These are phyloP conservation scores for Dysmachus trigonus DNA, from an alignment of 2,888 invertebrate species.

Conservation along the genomic window DNA sequence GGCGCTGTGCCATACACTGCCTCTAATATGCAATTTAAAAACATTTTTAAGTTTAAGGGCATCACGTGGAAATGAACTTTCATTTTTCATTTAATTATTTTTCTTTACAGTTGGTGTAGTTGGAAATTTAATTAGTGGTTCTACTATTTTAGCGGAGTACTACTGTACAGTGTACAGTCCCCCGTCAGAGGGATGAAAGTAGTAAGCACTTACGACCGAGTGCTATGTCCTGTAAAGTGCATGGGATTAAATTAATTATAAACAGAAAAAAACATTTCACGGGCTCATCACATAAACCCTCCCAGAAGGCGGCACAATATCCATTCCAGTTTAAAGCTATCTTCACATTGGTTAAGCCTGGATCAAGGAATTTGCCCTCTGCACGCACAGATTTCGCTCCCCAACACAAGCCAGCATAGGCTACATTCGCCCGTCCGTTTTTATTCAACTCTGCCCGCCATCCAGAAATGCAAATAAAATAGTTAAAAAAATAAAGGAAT, in stretches of 20 bases:
- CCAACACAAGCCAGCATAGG: background rate
- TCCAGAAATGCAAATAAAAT: background rate
- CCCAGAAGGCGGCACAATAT: background rate
- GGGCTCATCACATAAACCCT: background rate
- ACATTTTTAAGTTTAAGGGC: no score
- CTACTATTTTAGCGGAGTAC: no score
- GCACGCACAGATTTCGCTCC: background rate
- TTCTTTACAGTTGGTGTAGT: no score
- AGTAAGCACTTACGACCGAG: background rate
- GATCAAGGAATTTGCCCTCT: background rate
- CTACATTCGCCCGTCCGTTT: background rate
- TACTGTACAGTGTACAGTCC: background rate
- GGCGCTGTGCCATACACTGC: no score
- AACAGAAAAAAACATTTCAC: background rate
- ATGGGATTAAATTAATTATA: background rate
- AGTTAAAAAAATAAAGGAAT: background rate
- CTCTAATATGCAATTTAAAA: no score
- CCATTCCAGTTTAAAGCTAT: background rate
- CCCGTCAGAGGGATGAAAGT: background rate
- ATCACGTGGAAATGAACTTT: no score
- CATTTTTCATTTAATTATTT: no score
- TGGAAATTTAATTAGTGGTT: no score
- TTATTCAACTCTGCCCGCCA: background rate
- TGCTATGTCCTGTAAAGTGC: background rate
- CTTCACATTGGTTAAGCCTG: background rate